Conservation (phyloP, 2,113 vertebrate species). For the Mungos mungo region DNA sequence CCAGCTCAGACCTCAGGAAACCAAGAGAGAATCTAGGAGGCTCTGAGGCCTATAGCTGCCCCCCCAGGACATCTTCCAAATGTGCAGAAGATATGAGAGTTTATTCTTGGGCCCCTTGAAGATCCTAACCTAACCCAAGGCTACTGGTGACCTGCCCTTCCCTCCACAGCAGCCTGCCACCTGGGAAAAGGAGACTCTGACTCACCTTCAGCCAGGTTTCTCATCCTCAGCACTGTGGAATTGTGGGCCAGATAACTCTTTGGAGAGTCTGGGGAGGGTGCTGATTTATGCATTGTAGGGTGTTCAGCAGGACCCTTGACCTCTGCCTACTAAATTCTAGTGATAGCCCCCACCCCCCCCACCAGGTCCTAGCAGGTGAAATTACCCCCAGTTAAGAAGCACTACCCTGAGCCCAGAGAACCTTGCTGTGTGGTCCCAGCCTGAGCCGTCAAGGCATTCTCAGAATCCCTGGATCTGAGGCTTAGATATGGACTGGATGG, state of each 20-base stretch:
- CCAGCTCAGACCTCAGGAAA: neutral
- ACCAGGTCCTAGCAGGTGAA: neutral
- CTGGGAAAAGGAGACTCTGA: neutral
- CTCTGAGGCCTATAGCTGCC: neutral
- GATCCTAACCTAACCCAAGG: neutral
- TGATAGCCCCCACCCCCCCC: neutral
- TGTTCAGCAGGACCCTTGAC: neutral
- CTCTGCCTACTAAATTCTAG: neutral
- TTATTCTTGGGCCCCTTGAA: neutral
- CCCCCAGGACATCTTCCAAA: neutral
- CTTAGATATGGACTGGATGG: neutral
- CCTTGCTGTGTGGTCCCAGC: neutral
- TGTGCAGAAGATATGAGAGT: neutral
- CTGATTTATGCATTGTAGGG: neutral
- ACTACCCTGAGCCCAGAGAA: neutral
- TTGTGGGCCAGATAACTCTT: neutral
- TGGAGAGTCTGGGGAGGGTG: accelerated
- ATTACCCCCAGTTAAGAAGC: neutral
- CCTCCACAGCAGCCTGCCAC: neutral
- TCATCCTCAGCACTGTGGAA: neutral
- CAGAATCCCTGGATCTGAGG: neutral
- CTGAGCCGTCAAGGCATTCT: neutral
- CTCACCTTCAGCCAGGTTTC: neutral
- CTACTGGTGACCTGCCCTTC: neutral
- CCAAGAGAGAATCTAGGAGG: neutral